Evolutionary conservation across 2,888 invertebrate genomes (phyloP), one percentile per base, ranked within the genome.

Genomic region (Priocnemis perturbator): DNA sequence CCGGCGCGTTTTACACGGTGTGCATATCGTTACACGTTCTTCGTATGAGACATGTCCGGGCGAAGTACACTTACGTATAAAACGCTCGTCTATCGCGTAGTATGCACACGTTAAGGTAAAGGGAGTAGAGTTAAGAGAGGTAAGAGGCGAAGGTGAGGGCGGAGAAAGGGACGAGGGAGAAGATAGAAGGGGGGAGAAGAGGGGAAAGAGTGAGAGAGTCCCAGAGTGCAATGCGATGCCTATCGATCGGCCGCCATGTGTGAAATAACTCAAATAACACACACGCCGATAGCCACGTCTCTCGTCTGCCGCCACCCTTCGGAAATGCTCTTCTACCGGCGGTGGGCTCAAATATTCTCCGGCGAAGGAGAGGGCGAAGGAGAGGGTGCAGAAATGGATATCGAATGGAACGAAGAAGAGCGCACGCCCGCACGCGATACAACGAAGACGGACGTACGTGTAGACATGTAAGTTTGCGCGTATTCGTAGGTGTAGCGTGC

Each of bases 191-290:
- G 37, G 62, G 58, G 57, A 55, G 17, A 56, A 15, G 63, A 52
- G 57, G 61, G 50, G 47, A 21, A 37, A 14, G 60, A 64, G 45
- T 30, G 68, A 57, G 57, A 60, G 70, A 59, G 61, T 64, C 60
- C 63, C 45, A 57, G 71, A 81, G 74, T 73, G 81, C 76, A 79
- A 81, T 70, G 72, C 74, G 78, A 82, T 76, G 77, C 71, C 74
- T 79, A 84, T 85, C 82, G 84, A 85, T 85, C 81, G 76, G 63
- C 67, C 73, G 70, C 67, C 81, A 74, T 79, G 81, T 80, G 79
- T 74, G 81, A 82, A 81, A 84, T 85, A 82, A 79, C 77, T 82
- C 74, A 74, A 77, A 83, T 82, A 80, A 79, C 77, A 50, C 68
- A 59, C 61, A 69, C 73, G 60, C 48, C 60, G 58, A 68, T 44